Conservation (phyloP, 64 coral and sea anemone genomes). For the Actinia equina region DNA sequence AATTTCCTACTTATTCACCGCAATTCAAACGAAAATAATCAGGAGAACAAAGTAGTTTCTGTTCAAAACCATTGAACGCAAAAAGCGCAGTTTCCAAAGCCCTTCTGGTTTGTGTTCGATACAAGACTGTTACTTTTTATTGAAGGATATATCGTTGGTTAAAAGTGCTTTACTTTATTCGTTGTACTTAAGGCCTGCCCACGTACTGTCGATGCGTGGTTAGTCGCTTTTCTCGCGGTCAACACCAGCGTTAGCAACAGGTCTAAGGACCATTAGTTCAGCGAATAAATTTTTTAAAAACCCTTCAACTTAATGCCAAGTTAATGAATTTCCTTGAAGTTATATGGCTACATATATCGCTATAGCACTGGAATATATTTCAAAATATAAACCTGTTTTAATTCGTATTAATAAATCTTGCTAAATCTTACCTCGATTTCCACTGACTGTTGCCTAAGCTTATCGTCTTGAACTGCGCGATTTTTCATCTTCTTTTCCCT, state of each 20-base stretch:
- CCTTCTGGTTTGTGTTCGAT: background rate
- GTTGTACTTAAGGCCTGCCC: background rate
- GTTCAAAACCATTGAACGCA: background rate
- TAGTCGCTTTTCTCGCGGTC: background rate
- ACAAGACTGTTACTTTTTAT: background rate
- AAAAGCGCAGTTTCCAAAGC: background rate
- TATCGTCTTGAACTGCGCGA: background rate
- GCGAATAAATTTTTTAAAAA: background rate
- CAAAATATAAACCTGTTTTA: background rate
- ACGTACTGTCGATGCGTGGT: slow-evolving; percentile 11
- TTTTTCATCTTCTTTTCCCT: background rate
- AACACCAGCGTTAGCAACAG: background rate
- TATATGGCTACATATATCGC: no score
- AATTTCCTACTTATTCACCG: no score
- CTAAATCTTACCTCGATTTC: slow-evolving; percentile 2
- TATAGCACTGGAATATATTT: background rate
- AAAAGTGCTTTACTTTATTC: background rate
- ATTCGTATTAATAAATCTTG: background rate
- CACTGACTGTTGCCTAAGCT: background rate
- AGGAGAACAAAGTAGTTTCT: background rate
- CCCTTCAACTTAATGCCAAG: background rate
- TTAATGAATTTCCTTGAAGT: background rate
- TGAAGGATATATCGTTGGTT: background rate
- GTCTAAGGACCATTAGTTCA: background rate
- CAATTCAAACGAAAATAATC: no score